A percentile compares a stretch with the other conserved stretches of the same genome.
Evolutionary conservation across 1,140 invertebrate genomes (phyloP).

Genomic region (Leptinotarsa defecta): DNA sequence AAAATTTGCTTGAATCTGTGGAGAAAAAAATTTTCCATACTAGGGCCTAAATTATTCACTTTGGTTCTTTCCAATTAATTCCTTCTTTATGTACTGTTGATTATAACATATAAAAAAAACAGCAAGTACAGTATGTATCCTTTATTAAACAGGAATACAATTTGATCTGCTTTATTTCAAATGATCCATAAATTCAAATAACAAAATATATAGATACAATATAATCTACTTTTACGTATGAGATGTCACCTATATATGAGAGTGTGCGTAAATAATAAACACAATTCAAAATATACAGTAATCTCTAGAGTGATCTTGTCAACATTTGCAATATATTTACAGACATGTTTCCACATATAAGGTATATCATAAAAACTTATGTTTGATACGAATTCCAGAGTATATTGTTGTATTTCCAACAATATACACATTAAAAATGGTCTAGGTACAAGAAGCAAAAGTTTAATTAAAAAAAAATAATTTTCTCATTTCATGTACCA

Average conservation of each 20-base stretch:
- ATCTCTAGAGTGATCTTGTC: neutral
- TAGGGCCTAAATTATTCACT: too few species aligned
- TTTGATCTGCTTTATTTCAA: neutral
- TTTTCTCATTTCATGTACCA: too few species aligned
- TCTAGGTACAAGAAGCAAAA: neutral
- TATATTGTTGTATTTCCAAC: neutral
- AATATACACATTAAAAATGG: neutral
- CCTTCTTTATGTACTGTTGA: too few species aligned
- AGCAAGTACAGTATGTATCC: neutral
- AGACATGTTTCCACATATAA: neutral
- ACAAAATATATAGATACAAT: constrained; percentile 3
- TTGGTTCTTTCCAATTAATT: too few species aligned
- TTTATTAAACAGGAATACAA: constrained; percentile 4
- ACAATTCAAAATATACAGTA: neutral
- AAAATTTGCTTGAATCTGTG: too few species aligned
- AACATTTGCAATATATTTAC: neutral
- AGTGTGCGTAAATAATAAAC: neutral
- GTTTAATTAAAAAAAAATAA: neutral
- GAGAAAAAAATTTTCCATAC: too few species aligned
- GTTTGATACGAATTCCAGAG: neutral
- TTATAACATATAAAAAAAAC: neutral
- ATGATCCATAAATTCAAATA: constrained; percentile 2
- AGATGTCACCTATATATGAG: neutral
- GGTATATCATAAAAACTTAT: neutral
- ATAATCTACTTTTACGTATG: neutral